Evolutionary conservation across 2,797 vertebrate genomes (phyloP).

Genomic region (Malacoraja senta): DNA sequence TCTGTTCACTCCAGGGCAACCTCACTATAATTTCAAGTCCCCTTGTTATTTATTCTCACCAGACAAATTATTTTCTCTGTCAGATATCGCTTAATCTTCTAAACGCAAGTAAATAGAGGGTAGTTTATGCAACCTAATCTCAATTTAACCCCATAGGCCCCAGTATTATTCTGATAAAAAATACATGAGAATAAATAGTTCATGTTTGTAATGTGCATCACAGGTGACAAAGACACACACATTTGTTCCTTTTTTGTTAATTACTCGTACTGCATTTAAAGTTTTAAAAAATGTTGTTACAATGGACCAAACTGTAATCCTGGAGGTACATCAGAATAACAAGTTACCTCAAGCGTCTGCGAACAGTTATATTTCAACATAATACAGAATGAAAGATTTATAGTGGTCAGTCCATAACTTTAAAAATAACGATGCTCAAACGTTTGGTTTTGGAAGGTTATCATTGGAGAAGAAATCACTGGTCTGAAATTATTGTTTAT

Average conservation of each 20-base stretch:
- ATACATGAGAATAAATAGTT: neutral
- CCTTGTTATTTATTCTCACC: neutral
- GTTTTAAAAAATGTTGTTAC: neutral
- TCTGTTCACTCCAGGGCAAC: neutral
- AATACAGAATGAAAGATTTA: neutral
- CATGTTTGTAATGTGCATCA: neutral
- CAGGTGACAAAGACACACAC: neutral
- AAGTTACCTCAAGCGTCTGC: neutral
- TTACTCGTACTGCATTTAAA: neutral
- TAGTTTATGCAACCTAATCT: neutral
- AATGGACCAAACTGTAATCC: neutral
- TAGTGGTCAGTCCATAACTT: neutral
- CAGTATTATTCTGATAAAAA: neutral
- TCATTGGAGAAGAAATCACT: no score
- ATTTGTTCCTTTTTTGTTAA: no score
- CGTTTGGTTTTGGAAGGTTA: no score
- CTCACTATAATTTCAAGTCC: neutral
- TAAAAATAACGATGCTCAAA: no score
- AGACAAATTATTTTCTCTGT: neutral
- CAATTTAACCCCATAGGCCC: neutral
- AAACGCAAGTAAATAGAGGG: neutral
- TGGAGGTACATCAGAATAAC: neutral
- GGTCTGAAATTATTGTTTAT: no score
- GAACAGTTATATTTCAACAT: neutral
- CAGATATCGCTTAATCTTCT: neutral